Conservation (phyloP, 2,113 vertebrate species). For the Gila orcuttii region DNA sequence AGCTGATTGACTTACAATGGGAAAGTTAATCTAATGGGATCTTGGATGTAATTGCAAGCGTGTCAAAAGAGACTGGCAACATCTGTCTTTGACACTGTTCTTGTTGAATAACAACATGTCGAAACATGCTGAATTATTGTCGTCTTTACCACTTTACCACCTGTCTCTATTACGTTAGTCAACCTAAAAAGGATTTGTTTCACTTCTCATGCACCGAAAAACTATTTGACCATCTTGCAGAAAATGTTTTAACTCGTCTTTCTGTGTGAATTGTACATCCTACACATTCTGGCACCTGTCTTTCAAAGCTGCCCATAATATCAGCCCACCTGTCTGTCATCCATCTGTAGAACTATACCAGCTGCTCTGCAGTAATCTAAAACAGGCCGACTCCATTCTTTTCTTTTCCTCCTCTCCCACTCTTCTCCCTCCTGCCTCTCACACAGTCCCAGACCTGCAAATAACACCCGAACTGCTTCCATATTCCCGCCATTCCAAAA, state of each 20-base stretch:
- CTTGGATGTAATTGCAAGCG: not conserved
- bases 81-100: slow-evolving; percentile 14
- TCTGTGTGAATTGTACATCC: slow-evolving; percentile 18
- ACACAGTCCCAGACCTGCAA: not conserved
- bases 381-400: slow-evolving; percentile 12
- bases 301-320: slow-evolving; percentile 43
- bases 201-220: not conserved
- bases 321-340: slow-evolving; percentile 38
- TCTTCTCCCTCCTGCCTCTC: not conserved
- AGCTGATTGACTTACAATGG: slow-evolving; percentile 4
- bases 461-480: not conserved
- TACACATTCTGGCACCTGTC: slow-evolving; percentile 40
- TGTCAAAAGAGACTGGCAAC: not conserved
- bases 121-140: not conserved
- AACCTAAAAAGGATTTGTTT: slow-evolving; percentile 1
- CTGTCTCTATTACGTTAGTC: not conserved
- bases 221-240: not conserved
- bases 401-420: not conserved
- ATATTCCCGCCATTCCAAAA: not conserved
- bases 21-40: not conserved
- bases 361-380: slow-evolving; percentile 11
- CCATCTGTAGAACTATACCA: slow-evolving; percentile 31
- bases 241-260: slow-evolving; percentile 17
- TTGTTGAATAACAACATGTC: not conserved
- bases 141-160: not conserved